Percentiles rank a stretch among this genome's conserved stretches.
These are phyloP conservation scores for Arenaria interpres DNA, from an alignment of 2,113 vertebrate species.

Conservation along the genomic window DNA sequence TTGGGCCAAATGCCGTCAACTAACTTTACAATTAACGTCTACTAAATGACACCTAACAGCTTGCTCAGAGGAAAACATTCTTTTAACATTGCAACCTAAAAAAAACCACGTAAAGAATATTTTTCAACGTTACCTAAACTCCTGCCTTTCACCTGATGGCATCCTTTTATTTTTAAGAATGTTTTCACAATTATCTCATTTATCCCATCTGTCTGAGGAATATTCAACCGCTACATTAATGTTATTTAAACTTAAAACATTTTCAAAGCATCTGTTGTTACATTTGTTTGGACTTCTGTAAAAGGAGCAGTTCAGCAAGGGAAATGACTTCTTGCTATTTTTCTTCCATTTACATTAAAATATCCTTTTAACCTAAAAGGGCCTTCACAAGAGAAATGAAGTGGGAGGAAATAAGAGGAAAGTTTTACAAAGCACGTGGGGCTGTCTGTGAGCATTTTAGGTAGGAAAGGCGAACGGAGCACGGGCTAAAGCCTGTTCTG, in stretches of 20 bases:
- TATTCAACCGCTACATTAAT: slow-evolving; percentile 23
- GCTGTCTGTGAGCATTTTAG: neutral
- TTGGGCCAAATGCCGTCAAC: slow-evolving; percentile 60
- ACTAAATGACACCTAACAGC: slow-evolving; percentile 63
- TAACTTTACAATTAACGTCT: slow-evolving; percentile 65
- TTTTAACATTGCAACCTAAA: slow-evolving; percentile 19
- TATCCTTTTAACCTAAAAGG: neutral
- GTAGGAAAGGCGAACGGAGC: neutral
- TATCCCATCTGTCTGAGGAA: slow-evolving; percentile 60
- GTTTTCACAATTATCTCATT: slow-evolving; percentile 71
- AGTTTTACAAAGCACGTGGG: neutral
- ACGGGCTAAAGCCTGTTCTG: neutral
- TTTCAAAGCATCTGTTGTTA: slow-evolving; percentile 48
- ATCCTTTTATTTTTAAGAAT: slow-evolving; percentile 69
- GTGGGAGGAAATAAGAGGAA: neutral
- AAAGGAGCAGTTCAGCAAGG: neutral
- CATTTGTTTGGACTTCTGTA: neutral
- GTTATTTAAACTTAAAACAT: slow-evolving; percentile 25
- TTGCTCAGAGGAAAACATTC: slow-evolving; percentile 32
- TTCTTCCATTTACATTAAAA: neutral
- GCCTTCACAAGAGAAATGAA: neutral
- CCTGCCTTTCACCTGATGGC: slow-evolving; percentile 43
- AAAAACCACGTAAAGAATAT: slow-evolving; percentile 16
- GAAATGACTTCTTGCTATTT: neutral
- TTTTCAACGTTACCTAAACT: slow-evolving; percentile 50